Evolutionary conservation across 2,113 vertebrate species (phyloP), one percentile per base, ranked within the genome.

Genomic region (Equus przewalskii): DNA sequence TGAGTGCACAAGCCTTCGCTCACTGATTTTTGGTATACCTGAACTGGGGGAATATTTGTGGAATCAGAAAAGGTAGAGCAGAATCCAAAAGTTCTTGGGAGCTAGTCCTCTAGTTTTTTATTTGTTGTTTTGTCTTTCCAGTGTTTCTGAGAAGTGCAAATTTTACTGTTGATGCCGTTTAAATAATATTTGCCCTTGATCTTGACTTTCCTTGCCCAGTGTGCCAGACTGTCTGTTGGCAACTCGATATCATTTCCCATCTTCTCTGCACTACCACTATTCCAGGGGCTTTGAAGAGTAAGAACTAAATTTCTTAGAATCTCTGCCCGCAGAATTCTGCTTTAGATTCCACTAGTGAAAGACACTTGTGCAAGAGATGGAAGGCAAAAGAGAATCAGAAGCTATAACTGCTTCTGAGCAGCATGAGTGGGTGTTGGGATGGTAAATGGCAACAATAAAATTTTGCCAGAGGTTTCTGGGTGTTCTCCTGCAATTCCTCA

Each of bases 41-140:
- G 64, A 78, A 30, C 56, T 78, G 46, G 6, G 9, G 13, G 19
- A 67, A 54, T 33, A 14, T 82, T 92, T 22, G 46, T 9, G 14
- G 19, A 92, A 80, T 79, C 79, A 83, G 15, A 33, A 87, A 83
- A 90, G 41, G 0, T 44, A 36, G 12, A 65, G 12, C 5, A 58
- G 24, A 75, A 6, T 54, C 26, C 19, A n/a, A 4, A 36, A 76
- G 10, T 62, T 87, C 21, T 81, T 90, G 33, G 64, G 54, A 62
- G 41, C 5, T 46, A 18, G 28, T 72, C 58, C 6, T 75, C 7
- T 65, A 28, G 5, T 30, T 86, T 82, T 30, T 89, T 44, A 56
- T 81, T 89, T 86, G 54, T 89, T 90, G 8, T 70, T 93, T 97
- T 60, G 41, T 82, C 67, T 96, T 87, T 54, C 4, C 22, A 79